Conservation (phyloP, 2,113 vertebrate genomes). For the Cynopterus brachyotis region DNA sequence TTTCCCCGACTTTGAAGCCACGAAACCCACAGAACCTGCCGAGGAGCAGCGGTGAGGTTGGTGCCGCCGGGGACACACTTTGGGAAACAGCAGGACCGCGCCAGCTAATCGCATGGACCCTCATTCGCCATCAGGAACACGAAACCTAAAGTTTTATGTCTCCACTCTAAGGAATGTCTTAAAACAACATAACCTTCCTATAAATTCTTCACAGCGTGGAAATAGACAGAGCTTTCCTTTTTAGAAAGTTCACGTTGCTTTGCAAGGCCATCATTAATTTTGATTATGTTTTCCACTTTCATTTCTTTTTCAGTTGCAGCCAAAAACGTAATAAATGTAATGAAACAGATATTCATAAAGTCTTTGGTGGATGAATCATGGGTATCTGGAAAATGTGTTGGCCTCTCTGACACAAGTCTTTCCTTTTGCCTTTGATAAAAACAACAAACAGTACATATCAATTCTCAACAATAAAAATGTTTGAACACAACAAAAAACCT, state of each 20-base stretch:
- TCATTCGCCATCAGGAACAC: not conserved
- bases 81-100: not conserved
- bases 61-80: not conserved
- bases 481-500: not conserved
- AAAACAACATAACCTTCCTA: slow-evolving; percentile 30
- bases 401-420: not conserved
- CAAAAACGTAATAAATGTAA: slow-evolving; percentile 50
- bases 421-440: slow-evolving; percentile 10
- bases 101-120: not conserved
- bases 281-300: slow-evolving; percentile 62
- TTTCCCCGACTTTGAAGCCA: not conserved
- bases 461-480: slow-evolving; percentile 11
- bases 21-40: not conserved
- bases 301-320: slow-evolving; percentile 60
- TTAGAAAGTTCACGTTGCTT: slow-evolving; percentile 4
- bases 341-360: slow-evolving; percentile 51
- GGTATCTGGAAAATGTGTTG: slow-evolving; percentile 49
- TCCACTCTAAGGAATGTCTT: not conserved
- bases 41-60: not conserved
- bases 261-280: slow-evolving; percentile 59
- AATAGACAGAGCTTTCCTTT: not conserved
- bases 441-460: not conserved
- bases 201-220: slow-evolving; percentile 64
- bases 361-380: slow-evolving; percentile 43
- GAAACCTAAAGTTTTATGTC: not conserved